phyloP scores from a whole-genome alignment of 2,888 invertebrate genomes.

The Oligia fasciuncula region DNA sequence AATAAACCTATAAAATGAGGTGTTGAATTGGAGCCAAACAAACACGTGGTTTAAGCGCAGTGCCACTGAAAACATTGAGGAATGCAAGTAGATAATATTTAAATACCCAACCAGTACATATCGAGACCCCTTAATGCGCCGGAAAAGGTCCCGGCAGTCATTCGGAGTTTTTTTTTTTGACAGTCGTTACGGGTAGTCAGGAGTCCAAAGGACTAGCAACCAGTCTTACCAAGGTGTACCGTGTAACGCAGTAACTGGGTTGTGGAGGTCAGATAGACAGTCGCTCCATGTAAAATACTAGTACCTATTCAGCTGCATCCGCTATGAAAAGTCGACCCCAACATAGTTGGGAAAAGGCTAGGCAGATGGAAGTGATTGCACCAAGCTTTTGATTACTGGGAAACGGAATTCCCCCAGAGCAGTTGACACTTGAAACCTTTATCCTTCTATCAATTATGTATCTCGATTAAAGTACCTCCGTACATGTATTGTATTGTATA shows the following conservation, averaged over 20 bases:
- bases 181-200: neutral
- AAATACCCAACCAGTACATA: neutral
- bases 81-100: slow-evolving; percentile 28
- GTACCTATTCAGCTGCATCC: neutral
- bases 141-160: neutral
- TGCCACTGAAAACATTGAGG: slow-evolving; percentile 18
- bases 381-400: slow-evolving; percentile 12
- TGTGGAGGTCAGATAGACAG: neutral
- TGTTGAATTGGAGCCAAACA: slow-evolving; percentile 49
- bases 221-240: neutral
- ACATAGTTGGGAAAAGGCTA: neutral
- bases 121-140: neutral
- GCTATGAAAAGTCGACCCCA: neutral
- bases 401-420: slow-evolving; percentile 36
- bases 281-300: neutral
- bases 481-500: slow-evolving; percentile 4
- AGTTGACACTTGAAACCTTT: slow-evolving; percentile 13
- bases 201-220: neutral
- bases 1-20: slow-evolving; percentile 32
- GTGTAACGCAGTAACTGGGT: neutral
- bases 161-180: neutral
- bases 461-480: slow-evolving; percentile 6
- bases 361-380: slow-evolving; percentile 1
- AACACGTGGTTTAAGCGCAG: slow-evolving; percentile 29
- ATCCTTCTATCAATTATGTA: slow-evolving; percentile 26